These are phyloP conservation scores for Drosophila glabriapex DNA, from an alignment of 2,888 invertebrate genomes.

Conservation along the genomic window DNA sequence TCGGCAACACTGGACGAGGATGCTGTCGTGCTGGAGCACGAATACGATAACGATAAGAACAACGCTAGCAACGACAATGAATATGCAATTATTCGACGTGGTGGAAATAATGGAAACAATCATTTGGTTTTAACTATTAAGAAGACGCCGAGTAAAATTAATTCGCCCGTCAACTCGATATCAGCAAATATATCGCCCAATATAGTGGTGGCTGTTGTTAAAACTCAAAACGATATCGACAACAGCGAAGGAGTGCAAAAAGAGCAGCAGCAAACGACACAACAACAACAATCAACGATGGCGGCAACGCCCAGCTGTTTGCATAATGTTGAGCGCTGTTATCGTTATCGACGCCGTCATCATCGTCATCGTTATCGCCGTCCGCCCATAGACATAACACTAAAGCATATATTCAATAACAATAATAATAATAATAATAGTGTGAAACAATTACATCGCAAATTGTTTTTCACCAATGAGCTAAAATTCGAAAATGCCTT, in stretches of 20 bases:
- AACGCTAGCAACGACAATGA: slow-evolving; percentile 68
- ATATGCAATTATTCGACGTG: slow-evolving; percentile 69
- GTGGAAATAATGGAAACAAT: slow-evolving; percentile 63
- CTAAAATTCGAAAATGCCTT: slow-evolving; percentile 43
- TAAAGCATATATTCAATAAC: slow-evolving; percentile 54
- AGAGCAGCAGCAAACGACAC: not conserved
- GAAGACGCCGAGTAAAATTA: slow-evolving; percentile 82
- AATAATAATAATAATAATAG: not conserved
- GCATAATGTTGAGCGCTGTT: slow-evolving; percentile 16
- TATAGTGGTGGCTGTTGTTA: not conserved
- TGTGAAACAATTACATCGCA: slow-evolving; percentile 55
- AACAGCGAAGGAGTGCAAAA: not conserved
- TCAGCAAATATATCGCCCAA: slow-evolving; percentile 54
- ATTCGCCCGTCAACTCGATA: slow-evolving; percentile 72
- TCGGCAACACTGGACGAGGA: slow-evolving; percentile 44
- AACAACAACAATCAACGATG: not conserved
- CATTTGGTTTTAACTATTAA: slow-evolving; percentile 84
- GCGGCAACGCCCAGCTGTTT: slow-evolving; percentile 8
- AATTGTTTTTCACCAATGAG: slow-evolving; percentile 78
- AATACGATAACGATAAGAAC: slow-evolving; percentile 52
- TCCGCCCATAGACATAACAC: slow-evolving; percentile 42
- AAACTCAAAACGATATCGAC: not conserved
- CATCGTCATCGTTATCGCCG: slow-evolving; percentile 4
- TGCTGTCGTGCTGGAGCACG: slow-evolving; percentile 45
- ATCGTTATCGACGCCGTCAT: slow-evolving; percentile 20